These are phyloP conservation scores for Cephus spinipes DNA, from an alignment of 2,888 invertebrate species.

Conservation along the genomic window DNA sequence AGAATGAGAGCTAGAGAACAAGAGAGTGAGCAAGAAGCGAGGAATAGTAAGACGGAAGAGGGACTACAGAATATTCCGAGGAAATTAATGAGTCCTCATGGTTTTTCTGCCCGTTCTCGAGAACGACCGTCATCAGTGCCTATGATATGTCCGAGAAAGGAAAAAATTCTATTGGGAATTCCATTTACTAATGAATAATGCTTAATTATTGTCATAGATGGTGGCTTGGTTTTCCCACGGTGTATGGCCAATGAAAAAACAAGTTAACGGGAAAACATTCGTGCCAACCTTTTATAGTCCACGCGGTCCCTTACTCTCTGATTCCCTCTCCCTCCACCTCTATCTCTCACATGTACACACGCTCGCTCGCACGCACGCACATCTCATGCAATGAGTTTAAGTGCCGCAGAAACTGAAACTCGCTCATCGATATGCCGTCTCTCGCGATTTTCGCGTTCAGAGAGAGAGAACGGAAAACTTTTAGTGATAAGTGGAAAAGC, in stretches of 20 bases:
- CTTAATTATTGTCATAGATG: slow-evolving; percentile 54
- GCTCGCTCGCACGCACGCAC: slow-evolving; percentile 6
- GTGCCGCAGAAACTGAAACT: too few relatives aligned
- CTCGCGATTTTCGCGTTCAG: too few relatives aligned
- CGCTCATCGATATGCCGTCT: too few relatives aligned
- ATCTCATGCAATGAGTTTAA: too few relatives aligned
- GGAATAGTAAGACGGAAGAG: too few relatives aligned
- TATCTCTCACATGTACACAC: slow-evolving; percentile 12
- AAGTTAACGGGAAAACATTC: slow-evolving; percentile 25
- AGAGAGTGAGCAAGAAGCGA: too few relatives aligned
- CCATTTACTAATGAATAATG: slow-evolving; percentile 44
- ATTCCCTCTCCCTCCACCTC: background rate
- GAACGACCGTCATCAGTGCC: background rate
- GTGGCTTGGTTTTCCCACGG: slow-evolving; percentile 25
- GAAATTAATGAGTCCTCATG: too few relatives aligned
- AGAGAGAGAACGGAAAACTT: too few relatives aligned
- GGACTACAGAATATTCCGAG: too few relatives aligned
- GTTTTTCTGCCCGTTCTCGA: slow-evolving; percentile 20
- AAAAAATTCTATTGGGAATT: slow-evolving; percentile 33
- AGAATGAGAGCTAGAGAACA: too few relatives aligned
- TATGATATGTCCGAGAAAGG: slow-evolving; percentile 45
- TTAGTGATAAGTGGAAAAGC: too few relatives aligned
- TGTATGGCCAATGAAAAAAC: slow-evolving; percentile 20
- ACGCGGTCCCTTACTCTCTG: slow-evolving; percentile 22
- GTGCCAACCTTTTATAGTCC: slow-evolving; percentile 25